These are phyloP conservation scores for Chymomyza fuscimana DNA, from an alignment of 2,888 invertebrate species.

Conservation along the genomic window DNA sequence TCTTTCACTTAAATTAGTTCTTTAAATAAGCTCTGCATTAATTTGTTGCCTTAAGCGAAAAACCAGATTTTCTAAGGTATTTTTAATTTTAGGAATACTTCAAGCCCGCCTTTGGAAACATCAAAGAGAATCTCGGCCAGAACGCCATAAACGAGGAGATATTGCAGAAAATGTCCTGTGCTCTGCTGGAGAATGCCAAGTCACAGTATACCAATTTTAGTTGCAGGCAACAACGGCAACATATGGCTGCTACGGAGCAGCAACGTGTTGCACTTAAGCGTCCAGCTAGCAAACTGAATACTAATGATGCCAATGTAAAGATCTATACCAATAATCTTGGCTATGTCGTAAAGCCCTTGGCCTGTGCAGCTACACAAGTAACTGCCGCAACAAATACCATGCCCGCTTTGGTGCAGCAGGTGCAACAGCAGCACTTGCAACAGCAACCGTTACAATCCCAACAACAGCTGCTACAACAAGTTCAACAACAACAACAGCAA, in stretches of 20 bases:
- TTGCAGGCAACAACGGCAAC: slow-evolving; percentile 38
- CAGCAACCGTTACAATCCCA: slow-evolving; percentile 15
- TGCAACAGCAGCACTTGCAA: slow-evolving; percentile 34
- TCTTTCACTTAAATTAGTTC: too few relatives aligned
- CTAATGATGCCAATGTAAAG: slow-evolving; percentile 47
- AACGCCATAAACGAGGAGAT: slow-evolving; percentile 82
- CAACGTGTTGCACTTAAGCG: slow-evolving; percentile 67
- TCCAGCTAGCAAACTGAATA: slow-evolving; percentile 53
- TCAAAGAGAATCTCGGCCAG: slow-evolving; percentile 83
- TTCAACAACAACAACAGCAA: slow-evolving; percentile 35
- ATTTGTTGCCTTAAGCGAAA: too few relatives aligned
- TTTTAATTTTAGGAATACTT: slow-evolving; percentile 81
- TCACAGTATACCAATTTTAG: slow-evolving; percentile 76
- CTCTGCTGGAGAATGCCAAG: slow-evolving; percentile 78
- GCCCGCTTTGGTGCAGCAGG: slow-evolving; percentile 9
- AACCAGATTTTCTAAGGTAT: background rate
- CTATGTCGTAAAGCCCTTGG: slow-evolving; percentile 51
- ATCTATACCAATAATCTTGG: slow-evolving; percentile 43
- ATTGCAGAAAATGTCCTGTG: slow-evolving; percentile 78
- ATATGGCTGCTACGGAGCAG: slow-evolving; percentile 31
- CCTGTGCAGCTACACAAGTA: slow-evolving; percentile 31
- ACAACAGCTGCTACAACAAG: slow-evolving; percentile 27
- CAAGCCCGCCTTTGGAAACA: slow-evolving; percentile 83
- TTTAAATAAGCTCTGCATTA: too few relatives aligned
- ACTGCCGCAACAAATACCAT: slow-evolving; percentile 19